Evolutionary conservation across 1,140 invertebrate species (phyloP).

Genomic region (Ganaspis sp.): DNA sequence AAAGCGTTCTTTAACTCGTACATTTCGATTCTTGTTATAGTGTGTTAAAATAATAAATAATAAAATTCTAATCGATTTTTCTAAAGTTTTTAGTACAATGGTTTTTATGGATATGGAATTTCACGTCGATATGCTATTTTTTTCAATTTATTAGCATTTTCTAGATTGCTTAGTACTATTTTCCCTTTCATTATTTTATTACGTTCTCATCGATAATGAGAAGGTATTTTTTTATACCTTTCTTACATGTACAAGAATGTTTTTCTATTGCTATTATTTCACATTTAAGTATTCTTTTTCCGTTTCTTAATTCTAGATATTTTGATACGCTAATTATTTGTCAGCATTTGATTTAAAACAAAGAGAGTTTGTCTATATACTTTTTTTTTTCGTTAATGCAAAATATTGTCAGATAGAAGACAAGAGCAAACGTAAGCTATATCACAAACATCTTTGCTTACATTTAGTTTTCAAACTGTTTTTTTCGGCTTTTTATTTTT

Average conservation of each 20-base stretch:
- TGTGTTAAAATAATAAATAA: slow-evolving; percentile 1
- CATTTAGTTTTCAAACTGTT: slow-evolving; percentile 26
- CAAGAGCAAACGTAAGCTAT: slow-evolving; percentile 17
- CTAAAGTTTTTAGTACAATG: not conserved
- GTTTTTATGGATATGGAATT: slow-evolving; percentile 16
- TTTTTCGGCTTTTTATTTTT: slow-evolving; percentile 13
- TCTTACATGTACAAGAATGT: slow-evolving; percentile 1
- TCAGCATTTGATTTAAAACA: slow-evolving; percentile 65
- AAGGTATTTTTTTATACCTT: slow-evolving; percentile 19
- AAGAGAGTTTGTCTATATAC: slow-evolving; percentile 32
- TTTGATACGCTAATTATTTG: slow-evolving; percentile 73
- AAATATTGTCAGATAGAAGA: slow-evolving; percentile 32
- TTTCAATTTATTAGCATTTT: not conserved
- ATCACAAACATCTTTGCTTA: slow-evolving; percentile 32
- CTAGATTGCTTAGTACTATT: not conserved
- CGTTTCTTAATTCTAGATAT: slow-evolving; percentile 60
- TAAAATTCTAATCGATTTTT: not conserved
- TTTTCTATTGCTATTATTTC: slow-evolving; percentile 41
- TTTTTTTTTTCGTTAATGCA: slow-evolving; percentile 31
- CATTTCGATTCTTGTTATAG: not conserved
- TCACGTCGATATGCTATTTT: slow-evolving; percentile 28
- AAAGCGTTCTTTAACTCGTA: not conserved
- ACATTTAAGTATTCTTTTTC: slow-evolving; percentile 48
- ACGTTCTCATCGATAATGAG: no score
- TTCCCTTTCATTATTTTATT: not conserved